These are phyloP conservation scores for Drosophila niveifrons DNA, from an alignment of 2,888 invertebrate genomes.

Conservation along the genomic window DNA sequence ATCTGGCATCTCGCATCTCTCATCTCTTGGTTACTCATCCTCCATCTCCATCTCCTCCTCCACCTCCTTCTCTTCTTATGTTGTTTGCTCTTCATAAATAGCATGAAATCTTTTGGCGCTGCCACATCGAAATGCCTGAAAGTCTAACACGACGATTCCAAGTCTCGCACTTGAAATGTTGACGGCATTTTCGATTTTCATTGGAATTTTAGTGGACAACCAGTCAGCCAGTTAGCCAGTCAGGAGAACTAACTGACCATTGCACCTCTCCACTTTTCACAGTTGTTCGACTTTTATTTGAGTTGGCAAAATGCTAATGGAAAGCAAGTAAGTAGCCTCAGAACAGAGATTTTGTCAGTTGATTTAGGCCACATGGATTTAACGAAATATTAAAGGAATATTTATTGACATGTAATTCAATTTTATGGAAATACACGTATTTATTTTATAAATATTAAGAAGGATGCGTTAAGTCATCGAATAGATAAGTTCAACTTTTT, in stretches of 20 bases:
- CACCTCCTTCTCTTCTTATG: conserved; percentile 1
- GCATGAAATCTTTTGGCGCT: conserved; percentile 77
- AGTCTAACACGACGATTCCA: conserved; percentile 76
- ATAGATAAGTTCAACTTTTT: too few relatives aligned
- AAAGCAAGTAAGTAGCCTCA: conserved; percentile 13
- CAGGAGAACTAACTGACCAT: conserved; percentile 5
- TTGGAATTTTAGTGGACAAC: conserved; percentile 65
- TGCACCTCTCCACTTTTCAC: conserved; percentile 40
- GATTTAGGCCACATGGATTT: not conserved
- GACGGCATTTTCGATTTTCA: conserved; percentile 72
- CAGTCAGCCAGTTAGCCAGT: not conserved
- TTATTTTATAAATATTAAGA: too few relatives aligned
- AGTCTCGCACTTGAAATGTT: conserved; percentile 61
- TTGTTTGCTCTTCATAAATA: conserved; percentile 79
- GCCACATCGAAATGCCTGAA: conserved; percentile 76
- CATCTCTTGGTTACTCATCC: conserved; percentile 18
- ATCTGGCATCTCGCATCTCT: conserved; percentile 6
- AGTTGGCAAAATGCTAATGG: conserved; percentile 52
- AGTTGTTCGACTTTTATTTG: conserved; percentile 50
- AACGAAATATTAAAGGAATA: too few relatives aligned
- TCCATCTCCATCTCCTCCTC: not conserved
- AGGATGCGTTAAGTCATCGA: too few relatives aligned
- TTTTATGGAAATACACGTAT: too few relatives aligned
- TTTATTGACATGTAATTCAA: too few relatives aligned
- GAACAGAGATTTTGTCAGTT: not conserved